Evolutionary conservation across 1,140 invertebrate genomes (phyloP).

Genomic region (Cyrtorhinus lividipennis): DNA sequence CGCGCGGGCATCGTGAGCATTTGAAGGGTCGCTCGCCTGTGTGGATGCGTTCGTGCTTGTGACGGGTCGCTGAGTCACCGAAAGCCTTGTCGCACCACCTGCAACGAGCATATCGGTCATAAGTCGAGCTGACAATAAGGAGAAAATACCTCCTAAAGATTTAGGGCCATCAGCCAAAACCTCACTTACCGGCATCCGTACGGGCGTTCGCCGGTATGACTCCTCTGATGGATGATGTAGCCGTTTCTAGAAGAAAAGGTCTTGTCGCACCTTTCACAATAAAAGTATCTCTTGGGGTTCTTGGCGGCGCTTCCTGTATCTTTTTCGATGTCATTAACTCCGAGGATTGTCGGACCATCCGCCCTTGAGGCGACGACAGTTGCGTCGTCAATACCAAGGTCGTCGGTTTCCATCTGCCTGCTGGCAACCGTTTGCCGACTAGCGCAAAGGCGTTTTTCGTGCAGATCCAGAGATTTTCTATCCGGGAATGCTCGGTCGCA

Average conservation of each 20-base stretch:
- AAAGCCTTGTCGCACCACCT: slow-evolving; percentile 58
- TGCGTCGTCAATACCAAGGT: too few relatives aligned
- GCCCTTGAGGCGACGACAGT: neutral
- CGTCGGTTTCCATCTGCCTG: too few relatives aligned
- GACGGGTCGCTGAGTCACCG: slow-evolving; percentile 36
- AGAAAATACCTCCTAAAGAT: too few relatives aligned
- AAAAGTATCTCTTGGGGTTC: slow-evolving; percentile 28
- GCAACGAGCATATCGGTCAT: neutral
- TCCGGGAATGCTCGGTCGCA: slow-evolving; percentile 21
- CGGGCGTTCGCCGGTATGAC: slow-evolving; percentile 61
- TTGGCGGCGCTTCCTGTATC: slow-evolving; percentile 1
- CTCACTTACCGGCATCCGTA: slow-evolving; percentile 47
- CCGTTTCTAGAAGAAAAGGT: slow-evolving; percentile 46
- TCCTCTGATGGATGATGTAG: slow-evolving; percentile 47
- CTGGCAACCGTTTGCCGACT: too few relatives aligned
- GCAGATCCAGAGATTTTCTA: slow-evolving; percentile 16
- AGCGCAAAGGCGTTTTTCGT: slow-evolving; percentile 19
- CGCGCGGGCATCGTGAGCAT: slow-evolving; percentile 41
- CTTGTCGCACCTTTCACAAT: slow-evolving; percentile 41
- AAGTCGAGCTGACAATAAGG: too few relatives aligned
- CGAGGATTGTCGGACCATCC: neutral
- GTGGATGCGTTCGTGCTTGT: slow-evolving; percentile 38
- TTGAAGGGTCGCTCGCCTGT: slow-evolving; percentile 41
- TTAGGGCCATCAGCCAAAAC: too few relatives aligned
- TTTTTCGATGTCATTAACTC: neutral